These are phyloP conservation scores for Dermatemys mawii DNA, from an alignment of 2,113 vertebrate genomes.

Conservation along the genomic window DNA sequence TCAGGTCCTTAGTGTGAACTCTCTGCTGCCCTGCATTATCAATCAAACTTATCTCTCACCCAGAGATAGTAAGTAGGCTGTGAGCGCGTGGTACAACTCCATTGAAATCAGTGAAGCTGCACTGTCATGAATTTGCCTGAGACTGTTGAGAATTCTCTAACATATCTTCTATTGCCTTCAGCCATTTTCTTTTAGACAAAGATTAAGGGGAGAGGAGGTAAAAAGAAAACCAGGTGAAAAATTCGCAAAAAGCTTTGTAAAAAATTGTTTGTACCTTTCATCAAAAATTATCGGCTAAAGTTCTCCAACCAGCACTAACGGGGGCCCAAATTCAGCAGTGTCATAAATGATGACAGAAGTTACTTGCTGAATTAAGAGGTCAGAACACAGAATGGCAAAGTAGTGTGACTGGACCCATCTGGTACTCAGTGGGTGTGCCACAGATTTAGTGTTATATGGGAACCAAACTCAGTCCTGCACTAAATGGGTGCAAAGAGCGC, in stretches of 20 bases:
- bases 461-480: not conserved
- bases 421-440: not conserved
- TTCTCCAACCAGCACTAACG: not conserved
- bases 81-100: not conserved
- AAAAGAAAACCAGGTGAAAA: not conserved
- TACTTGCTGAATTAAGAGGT: not conserved
- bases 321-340: not conserved
- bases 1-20: not conserved
- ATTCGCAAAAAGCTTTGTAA: fast-evolving
- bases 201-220: not conserved
- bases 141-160: not conserved
- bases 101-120: not conserved
- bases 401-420: not conserved
- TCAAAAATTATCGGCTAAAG: not conserved
- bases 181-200: not conserved
- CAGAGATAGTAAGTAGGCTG: not conserved
- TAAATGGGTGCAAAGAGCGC: not conserved
- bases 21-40: not conserved
- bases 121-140: not conserved
- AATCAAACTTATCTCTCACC: not conserved
- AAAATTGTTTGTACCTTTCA: not conserved
- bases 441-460: not conserved
- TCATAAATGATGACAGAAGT: not conserved
- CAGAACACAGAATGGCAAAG: not conserved
- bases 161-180: not conserved